Evolutionary conservation across 2,888 invertebrate species (phyloP).

Genomic region (Apamea anceps): DNA sequence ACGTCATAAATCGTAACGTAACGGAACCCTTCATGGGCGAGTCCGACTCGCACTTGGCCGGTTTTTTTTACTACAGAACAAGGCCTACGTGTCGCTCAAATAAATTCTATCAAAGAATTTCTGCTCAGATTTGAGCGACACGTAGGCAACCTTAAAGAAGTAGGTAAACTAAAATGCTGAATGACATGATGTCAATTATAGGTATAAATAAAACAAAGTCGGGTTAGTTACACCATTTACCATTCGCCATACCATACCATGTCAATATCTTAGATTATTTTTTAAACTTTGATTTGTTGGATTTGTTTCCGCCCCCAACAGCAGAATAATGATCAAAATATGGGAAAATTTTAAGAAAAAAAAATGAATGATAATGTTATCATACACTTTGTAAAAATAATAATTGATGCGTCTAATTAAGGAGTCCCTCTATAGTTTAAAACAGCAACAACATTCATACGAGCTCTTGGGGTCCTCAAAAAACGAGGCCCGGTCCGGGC

Average conservation of each 20-base stretch:
- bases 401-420: not conserved
- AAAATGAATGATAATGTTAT: no score
- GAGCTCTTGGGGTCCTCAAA: slow-evolving; percentile 10
- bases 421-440: not conserved
- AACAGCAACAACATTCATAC: slow-evolving; percentile 26
- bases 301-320: not conserved
- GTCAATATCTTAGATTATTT: no score
- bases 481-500: slow-evolving; percentile 47
- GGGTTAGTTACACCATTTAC: not conserved
- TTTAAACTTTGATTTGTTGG: not conserved
- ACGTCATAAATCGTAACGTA: no score
- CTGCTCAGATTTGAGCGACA: not conserved
- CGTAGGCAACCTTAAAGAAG: not conserved
- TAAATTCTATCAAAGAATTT: not conserved
- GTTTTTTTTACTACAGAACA: not conserved
- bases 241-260: no score
- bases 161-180: not conserved
- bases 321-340: not conserved
- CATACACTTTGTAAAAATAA: not conserved
- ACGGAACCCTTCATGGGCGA: no score
- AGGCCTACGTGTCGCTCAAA: no score
- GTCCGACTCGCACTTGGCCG: no score
- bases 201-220: not conserved
- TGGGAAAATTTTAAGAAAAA: no score
- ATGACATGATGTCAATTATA: not conserved